Percentiles rank a stretch among this genome's conserved stretches.
Conservation (phyloP, 2,113 vertebrate species). For the Monopterus albus region DNA sequence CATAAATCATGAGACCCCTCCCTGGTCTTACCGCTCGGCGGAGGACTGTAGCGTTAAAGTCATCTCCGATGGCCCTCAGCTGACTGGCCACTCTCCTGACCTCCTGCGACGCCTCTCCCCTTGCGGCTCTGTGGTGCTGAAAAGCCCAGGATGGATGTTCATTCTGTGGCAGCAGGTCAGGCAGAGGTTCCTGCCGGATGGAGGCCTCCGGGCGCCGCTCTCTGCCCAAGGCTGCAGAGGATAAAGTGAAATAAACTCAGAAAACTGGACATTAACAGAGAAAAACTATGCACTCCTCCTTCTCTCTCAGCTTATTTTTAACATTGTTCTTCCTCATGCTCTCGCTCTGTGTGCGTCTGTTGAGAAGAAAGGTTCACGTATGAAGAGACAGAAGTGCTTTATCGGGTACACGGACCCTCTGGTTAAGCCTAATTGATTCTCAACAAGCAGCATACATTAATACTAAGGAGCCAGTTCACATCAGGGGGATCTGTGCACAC, state of each 20-base stretch:
- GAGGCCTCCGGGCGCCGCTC: conserved; percentile 20
- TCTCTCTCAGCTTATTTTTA: neutral
- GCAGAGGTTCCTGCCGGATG: conserved; percentile 42
- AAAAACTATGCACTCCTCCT: neutral
- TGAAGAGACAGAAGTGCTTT: neutral
- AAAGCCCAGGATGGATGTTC: conserved; percentile 49
- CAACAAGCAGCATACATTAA: conserved; percentile 8
- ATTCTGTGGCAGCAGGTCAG: conserved; percentile 64
- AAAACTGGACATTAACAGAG: neutral
- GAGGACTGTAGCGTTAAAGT: conserved; percentile 71
- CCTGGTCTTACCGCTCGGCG: conserved; percentile 78
- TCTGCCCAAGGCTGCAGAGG: conserved; percentile 46
- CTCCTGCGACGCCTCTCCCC: conserved; percentile 32
- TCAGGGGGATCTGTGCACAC: neutral
- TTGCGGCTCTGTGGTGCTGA: conserved; percentile 14
- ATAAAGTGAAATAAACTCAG: neutral
- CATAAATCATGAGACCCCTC: too few relatives aligned
- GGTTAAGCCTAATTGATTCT: conserved; percentile 25
- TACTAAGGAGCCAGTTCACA: neutral
- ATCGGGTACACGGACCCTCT: neutral
- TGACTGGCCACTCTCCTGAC: conserved; percentile 69
- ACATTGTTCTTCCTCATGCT: neutral
- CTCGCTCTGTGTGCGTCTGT: neutral
- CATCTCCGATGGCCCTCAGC: conserved; percentile 78
- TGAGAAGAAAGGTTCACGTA: neutral